Evolutionary conservation across 2,888 invertebrate species (phyloP).

Genomic region (Ectemnius continuus): DNA sequence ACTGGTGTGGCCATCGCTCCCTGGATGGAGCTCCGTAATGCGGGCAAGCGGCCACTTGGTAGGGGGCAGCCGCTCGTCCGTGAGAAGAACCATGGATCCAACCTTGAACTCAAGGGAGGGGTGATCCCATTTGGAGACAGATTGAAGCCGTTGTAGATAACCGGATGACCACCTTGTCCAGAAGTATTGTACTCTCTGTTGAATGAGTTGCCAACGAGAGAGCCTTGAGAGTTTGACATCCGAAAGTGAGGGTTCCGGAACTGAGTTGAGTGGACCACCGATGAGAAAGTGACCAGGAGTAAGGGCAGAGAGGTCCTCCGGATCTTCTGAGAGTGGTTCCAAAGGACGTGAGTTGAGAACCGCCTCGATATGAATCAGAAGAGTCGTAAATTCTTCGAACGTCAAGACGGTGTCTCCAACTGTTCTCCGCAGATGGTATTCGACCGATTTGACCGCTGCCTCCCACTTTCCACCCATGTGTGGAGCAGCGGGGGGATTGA

Average conservation of each 20-base stretch:
- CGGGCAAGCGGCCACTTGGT: no score
- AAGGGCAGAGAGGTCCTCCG: neutral
- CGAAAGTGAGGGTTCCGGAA: neutral
- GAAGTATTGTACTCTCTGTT: neutral
- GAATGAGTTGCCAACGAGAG: no score
- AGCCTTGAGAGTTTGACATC: no score
- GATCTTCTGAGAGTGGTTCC: neutral
- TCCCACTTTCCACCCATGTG: neutral
- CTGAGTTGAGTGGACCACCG: neutral
- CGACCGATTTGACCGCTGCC: neutral
- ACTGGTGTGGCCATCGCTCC: no score
- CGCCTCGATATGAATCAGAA: neutral
- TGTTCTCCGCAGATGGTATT: neutral
- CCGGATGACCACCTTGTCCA: neutral
- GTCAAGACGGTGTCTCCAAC: neutral
- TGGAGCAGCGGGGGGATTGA: constrained; percentile 1
- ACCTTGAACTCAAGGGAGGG: no score
- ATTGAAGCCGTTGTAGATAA: neutral
- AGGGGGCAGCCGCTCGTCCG: no score
- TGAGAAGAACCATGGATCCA: no score
- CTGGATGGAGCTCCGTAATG: no score
- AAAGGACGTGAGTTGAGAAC: constrained; percentile 7
- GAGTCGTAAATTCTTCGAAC: neutral
- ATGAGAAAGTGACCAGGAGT: constrained; percentile 2
- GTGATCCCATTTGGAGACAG: no score